A percentile compares a stretch with the other conserved stretches of the same genome.
phyloP scores from a whole-genome alignment of 2,888 invertebrate genomes.

The Oligia fasciuncula region DNA sequence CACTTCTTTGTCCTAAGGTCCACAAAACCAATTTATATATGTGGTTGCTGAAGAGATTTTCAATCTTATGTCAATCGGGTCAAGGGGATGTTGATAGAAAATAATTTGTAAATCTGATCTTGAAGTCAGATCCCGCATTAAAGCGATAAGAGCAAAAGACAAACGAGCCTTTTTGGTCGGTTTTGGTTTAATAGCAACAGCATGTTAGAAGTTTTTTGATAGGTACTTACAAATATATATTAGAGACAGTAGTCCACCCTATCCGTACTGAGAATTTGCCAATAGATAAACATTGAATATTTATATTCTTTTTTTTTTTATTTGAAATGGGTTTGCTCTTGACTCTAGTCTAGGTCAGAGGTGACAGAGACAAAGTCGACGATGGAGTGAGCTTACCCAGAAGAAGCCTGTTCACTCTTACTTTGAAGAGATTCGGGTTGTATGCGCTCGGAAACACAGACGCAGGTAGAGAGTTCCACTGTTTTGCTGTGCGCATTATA shows the following conservation, averaged over 20 bases:
- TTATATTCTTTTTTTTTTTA: neutral
- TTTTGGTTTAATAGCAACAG: conserved; percentile 66
- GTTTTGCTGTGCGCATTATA: no score
- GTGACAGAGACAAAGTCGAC: no score
- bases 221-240: conserved; percentile 7
- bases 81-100: conserved; percentile 44
- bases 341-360: no score
- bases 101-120: conserved; percentile 67
- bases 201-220: conserved; percentile 30
- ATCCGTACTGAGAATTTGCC: neutral
- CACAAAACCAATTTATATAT: conserved; percentile 40
- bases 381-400: no score
- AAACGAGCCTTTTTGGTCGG: conserved; percentile 76
- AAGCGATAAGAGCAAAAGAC: conserved; percentile 80
- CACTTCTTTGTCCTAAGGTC: conserved; percentile 41
- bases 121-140: conserved; percentile 76
- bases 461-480: no score
- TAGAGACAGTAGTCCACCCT: neutral
- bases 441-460: no score
- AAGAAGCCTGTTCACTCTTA: no score
- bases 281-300: neutral
- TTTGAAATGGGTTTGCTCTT: no score
- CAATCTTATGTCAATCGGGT: conserved; percentile 36
- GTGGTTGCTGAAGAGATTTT: conserved; percentile 49
- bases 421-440: no score